Evolutionary conservation across 2,888 invertebrate genomes (phyloP), one percentile per base, ranked within the genome.

Genomic region (Dromius quadrimaculatus): DNA sequence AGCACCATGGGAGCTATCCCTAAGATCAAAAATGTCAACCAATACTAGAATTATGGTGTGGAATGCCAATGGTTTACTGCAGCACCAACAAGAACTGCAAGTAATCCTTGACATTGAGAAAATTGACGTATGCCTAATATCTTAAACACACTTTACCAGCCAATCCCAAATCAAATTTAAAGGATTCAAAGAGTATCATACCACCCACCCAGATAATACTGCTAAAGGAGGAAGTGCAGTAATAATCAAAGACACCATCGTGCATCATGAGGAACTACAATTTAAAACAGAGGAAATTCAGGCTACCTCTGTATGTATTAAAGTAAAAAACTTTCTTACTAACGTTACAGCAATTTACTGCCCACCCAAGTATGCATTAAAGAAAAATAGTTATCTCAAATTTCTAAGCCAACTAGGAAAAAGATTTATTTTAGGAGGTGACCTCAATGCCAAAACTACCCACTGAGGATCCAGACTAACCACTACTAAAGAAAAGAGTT

Each of bases 311-410:
- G 13, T 11, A 38, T 6, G 38, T 3, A 38, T 11, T 11, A 38
- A 13, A 38, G n/a, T n/a, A n/a, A 32, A 13, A 19, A 45, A 45
- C 11, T 17, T 45, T 20, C 6, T 38, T 50, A 20, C 23, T 61
- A 38, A 17, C 2, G 32, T 68, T n/a, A 41, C 68, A 1, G 66
- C 57, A 20, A 63, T 72, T 13, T 72, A 71, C 47, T 43, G 71
- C 20, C 68, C 71, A n/a, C 72, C 71, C 6, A 65, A 59, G 45
- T 22, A 71, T 54, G 9, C 54, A 11, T 64, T 64, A 61, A 72
- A 68, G 17, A 38, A 23, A 57, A 15, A n/a, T 22, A 15, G 4
- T 19, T 32, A 43, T 43, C 22, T 41, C 17, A 6, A 57, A 20
- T 11, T 22, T n/a, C 23, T 50, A 19, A 11, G 8, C 19, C 15